These are phyloP conservation scores for Muscicapa striata DNA, from an alignment of 2,797 vertebrate genomes.

Conservation along the genomic window DNA sequence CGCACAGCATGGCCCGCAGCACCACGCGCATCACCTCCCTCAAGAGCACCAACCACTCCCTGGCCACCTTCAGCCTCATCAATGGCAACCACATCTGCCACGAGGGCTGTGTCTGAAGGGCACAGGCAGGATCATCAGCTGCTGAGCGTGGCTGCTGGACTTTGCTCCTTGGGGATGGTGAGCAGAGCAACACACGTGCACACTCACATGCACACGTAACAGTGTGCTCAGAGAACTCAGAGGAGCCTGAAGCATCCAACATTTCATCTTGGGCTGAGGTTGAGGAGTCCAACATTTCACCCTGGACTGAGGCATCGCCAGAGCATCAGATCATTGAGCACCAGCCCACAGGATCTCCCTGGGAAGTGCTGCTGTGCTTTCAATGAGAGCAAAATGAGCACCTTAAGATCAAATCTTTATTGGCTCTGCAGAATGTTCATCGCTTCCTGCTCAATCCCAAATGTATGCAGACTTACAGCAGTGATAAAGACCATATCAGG, in stretches of 20 bases:
- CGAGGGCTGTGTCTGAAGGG: conserved; percentile 79
- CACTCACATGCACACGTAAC: rapidly evolving
- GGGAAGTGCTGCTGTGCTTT: background rate
- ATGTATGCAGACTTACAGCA: background rate
- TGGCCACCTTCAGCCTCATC: conserved; percentile 85
- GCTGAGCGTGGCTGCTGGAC: background rate
- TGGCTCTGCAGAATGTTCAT: background rate
- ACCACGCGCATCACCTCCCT: conserved; percentile 87
- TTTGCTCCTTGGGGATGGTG: background rate
- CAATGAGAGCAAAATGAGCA: background rate
- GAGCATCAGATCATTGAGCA: background rate
- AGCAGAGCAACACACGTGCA: rapidly evolving
- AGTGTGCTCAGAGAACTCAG: background rate
- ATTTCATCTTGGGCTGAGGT: background rate
- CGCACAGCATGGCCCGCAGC: conserved; percentile 79
- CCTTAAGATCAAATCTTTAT: background rate
- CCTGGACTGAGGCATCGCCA: background rate
- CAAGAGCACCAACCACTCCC: conserved; percentile 88
- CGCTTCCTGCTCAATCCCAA: background rate
- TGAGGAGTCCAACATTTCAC: background rate
- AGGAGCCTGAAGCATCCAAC: background rate
- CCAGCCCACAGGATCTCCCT: background rate
- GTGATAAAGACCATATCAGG: background rate
- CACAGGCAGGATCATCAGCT: background rate
- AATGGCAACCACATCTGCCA: conserved; percentile 83